Evolutionary conservation across 2,797 vertebrate species (phyloP).

Genomic region (Myotis planiceps): DNA sequence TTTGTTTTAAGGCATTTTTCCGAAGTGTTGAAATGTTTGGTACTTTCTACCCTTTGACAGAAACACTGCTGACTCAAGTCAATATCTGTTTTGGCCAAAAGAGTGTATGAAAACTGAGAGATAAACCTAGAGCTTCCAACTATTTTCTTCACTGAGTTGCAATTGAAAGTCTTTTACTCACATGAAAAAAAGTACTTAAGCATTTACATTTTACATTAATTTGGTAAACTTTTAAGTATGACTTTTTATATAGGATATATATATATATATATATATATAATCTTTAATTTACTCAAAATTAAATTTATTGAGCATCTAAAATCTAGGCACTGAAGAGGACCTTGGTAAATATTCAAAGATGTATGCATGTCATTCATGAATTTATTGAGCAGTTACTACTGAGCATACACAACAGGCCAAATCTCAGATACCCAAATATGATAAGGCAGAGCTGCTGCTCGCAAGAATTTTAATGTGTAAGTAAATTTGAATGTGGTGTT

Average conservation of each 20-base stretch:
- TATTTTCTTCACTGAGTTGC: neutral
- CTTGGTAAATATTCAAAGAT: neutral
- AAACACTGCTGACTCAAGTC: neutral
- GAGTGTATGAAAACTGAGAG: neutral
- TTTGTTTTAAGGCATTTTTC: neutral
- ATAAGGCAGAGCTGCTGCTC: neutral
- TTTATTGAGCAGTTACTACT: neutral
- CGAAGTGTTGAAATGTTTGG: neutral
- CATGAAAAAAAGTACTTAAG: neutral
- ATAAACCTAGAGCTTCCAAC: neutral
- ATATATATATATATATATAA: neutral
- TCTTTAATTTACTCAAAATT: neutral
- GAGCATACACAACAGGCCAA: neutral
- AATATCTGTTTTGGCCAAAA: neutral
- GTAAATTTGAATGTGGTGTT: neutral
- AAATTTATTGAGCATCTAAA: neutral
- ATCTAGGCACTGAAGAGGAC: neutral
- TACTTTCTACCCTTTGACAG: neutral
- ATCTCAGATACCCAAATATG: neutral
- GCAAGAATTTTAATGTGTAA: neutral
- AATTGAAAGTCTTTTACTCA: neutral
- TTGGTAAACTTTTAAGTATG: neutral
- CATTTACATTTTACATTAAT: neutral
- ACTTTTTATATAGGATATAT: neutral
- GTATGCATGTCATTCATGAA: neutral